phyloP scores from a whole-genome alignment of 2,888 invertebrate species.

The Euproctis similis region DNA sequence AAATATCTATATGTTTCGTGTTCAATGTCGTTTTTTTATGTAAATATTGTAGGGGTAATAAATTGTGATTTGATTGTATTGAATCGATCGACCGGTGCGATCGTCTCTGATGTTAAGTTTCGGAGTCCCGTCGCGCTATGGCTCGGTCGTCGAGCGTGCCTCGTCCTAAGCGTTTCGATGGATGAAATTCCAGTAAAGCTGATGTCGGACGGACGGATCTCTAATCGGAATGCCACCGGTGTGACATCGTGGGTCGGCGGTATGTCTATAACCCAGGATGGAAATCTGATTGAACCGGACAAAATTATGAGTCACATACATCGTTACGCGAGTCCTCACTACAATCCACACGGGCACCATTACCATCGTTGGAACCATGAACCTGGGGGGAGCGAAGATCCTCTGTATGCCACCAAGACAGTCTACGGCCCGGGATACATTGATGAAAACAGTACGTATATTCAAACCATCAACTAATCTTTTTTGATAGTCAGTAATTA shows the following conservation, averaged over 20 bases:
- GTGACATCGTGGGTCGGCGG: conserved; percentile 72
- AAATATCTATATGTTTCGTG: conserved; percentile 56
- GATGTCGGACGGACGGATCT: conserved; percentile 67
- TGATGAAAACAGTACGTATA: conserved; percentile 74
- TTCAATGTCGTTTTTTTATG: conserved; percentile 47
- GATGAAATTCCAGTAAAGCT: conserved; percentile 75
- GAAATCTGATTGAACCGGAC: conserved; percentile 69
- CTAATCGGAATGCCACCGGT: conserved; percentile 59
- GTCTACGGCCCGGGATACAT: conserved; percentile 72
- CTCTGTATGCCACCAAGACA: conserved; percentile 74
- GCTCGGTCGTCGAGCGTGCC: conserved; percentile 54
- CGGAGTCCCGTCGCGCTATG: conserved; percentile 59
- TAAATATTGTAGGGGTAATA: conserved; percentile 43
- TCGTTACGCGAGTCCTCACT: conserved; percentile 70
- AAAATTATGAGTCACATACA: conserved; percentile 71
- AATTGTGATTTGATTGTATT: conserved; percentile 39
- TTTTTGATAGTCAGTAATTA: too few species aligned
- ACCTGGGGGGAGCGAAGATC: conserved; percentile 70
- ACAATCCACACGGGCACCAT: conserved; percentile 69
- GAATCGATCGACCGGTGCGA: conserved; percentile 55
- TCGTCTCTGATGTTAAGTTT: conserved; percentile 46
- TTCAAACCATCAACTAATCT: too few species aligned
- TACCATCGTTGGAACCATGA: conserved; percentile 70
- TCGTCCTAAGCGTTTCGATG: conserved; percentile 70
- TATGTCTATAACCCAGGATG: conserved; percentile 72